Percentiles rank a stretch among this genome's conserved stretches.
phyloP scores from a whole-genome alignment of 1,140 invertebrate genomes.

The Epicauta chinensis region DNA sequence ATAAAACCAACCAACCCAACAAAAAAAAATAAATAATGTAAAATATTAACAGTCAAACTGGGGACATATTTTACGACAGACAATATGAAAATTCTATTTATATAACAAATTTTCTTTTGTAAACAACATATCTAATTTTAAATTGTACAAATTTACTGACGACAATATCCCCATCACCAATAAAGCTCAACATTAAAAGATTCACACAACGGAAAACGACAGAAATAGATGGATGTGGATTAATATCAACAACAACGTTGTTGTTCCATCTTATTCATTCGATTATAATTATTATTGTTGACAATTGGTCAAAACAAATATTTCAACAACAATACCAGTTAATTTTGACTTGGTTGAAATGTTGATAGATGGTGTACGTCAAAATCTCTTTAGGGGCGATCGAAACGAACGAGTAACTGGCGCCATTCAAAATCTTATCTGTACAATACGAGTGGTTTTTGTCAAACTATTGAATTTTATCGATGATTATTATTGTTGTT shows the following conservation, averaged over 20 bases:
- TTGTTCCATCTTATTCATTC: too few species aligned
- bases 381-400: too few species aligned
- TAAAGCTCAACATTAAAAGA: conserved; percentile 8
- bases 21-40: too few species aligned
- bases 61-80: conserved; percentile 3
- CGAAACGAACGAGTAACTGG: too few species aligned
- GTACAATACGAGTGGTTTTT: too few species aligned
- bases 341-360: too few species aligned
- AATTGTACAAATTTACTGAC: conserved; percentile 10
- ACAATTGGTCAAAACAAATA: too few species aligned
- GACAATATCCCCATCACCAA: conserved; percentile 10
- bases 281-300: too few species aligned
- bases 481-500: not conserved
- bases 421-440: too few species aligned
- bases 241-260: not conserved
- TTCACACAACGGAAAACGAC: conserved; percentile 6
- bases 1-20: too few species aligned
- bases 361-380: too few species aligned
- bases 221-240: conserved; percentile 2
- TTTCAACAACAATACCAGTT: too few species aligned
- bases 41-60: not conserved
- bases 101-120: conserved; percentile 6
- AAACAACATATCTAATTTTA: conserved; percentile 9
- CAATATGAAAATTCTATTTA: conserved; percentile 8
- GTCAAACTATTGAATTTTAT: not conserved